Conservation (phyloP, 2,113 vertebrate species). For the Sinosuthora webbiana region DNA sequence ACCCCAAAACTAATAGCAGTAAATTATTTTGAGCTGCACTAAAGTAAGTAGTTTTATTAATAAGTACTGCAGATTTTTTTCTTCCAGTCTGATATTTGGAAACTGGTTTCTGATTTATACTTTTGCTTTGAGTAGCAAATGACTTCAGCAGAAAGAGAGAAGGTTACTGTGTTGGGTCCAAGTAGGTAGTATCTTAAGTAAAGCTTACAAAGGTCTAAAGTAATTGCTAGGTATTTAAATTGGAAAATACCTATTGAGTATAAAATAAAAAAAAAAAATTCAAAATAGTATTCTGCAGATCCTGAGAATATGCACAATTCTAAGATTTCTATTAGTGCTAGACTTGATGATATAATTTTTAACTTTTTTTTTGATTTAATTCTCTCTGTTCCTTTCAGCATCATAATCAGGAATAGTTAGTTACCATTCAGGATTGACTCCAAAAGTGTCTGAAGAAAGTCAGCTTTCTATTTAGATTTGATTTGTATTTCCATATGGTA, state of each 20-base stretch:
- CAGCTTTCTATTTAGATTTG: background rate
- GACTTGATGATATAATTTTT: background rate
- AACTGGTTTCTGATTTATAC: background rate
- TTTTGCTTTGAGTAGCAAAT: background rate
- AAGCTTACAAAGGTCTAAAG: background rate
- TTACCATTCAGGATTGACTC: background rate
- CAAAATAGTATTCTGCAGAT: background rate
- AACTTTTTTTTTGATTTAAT: background rate
- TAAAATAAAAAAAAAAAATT: background rate
- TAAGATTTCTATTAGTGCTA: background rate
- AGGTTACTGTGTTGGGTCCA: background rate
- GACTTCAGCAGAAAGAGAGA: background rate
- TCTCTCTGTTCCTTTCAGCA: background rate
- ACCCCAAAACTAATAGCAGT: background rate
- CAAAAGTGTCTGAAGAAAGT: background rate
- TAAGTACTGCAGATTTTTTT: background rate
- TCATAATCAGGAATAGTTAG: background rate
- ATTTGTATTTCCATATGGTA: background rate
- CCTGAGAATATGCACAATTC: background rate
- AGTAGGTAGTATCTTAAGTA: background rate
- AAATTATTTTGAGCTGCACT: background rate
- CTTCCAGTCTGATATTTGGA: background rate
- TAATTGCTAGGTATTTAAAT: background rate
- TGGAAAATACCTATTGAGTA: background rate
- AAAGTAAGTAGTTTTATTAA: background rate